Conservation (phyloP, 2,113 vertebrate genomes). For the Cyanistes caeruleus region DNA sequence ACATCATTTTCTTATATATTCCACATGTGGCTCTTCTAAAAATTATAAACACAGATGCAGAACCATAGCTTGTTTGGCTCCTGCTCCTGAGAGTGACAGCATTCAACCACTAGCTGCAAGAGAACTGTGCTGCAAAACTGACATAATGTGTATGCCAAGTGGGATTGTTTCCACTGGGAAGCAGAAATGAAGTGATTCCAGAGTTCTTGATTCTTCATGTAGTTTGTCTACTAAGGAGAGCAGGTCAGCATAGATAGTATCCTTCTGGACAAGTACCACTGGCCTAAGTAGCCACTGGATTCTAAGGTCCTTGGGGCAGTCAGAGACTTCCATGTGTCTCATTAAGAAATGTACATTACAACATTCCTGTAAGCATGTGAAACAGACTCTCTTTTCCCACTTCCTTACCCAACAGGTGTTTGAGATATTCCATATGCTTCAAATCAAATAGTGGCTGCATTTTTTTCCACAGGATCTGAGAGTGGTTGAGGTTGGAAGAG, state of each 20-base stretch:
- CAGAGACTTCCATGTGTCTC: background rate
- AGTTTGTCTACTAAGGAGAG: background rate
- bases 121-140: conserved; percentile 5
- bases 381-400: background rate
- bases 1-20: conserved; percentile 36
- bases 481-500: background rate
- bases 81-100: background rate
- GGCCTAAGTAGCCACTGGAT: background rate
- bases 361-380: background rate
- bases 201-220: background rate
- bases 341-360: background rate
- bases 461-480: background rate
- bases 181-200: background rate
- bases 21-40: conserved; percentile 14
- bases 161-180: conserved; percentile 13
- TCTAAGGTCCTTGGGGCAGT: background rate
- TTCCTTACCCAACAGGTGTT: background rate
- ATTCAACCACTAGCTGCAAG: background rate
- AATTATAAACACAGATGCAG: conserved; percentile 45
- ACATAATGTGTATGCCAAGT: background rate
- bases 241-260: background rate
- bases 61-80: conserved; percentile 20
- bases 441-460: background rate
- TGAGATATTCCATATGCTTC: background rate
- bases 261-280: background rate